phyloP scores from a whole-genome alignment of 2,113 vertebrate species.

The Brachypodius melanocephalos region DNA sequence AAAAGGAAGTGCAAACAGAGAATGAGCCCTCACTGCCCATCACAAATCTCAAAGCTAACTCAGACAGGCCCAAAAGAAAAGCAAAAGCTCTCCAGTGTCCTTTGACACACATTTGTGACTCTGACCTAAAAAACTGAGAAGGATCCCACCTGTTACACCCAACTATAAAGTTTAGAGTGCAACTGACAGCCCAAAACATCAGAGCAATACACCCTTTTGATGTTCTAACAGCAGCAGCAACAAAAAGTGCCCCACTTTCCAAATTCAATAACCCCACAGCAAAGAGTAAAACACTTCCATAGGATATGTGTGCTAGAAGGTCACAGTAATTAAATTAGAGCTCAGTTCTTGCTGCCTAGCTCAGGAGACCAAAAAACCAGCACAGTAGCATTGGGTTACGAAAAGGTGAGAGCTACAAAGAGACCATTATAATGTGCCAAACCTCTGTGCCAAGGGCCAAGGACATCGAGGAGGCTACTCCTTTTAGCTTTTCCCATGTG shows the following conservation, averaged over 20 bases:
- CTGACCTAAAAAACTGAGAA: not conserved
- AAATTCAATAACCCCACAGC: not conserved
- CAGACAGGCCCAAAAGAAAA: not conserved
- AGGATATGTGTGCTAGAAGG: not conserved
- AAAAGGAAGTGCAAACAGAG: not conserved
- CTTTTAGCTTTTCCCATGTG: conserved; percentile 16
- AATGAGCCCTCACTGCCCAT: not conserved
- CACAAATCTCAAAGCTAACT: not conserved
- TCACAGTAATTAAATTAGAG: not conserved
- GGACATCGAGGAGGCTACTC: not conserved
- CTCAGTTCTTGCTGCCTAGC: not conserved
- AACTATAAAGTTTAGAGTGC: not conserved
- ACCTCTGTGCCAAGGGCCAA: not conserved
- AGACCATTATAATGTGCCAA: not conserved
- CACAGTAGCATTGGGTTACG: not conserved
- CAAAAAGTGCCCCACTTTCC: not conserved
- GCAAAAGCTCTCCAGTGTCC: not conserved
- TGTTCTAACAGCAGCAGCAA: not conserved
- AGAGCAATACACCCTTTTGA: not conserved
- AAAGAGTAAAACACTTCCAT: not conserved
- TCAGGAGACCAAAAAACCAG: not conserved
- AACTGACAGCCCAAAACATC: not conserved
- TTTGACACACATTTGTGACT: not conserved
- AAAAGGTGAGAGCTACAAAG: not conserved
- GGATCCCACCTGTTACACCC: not conserved